Conservation (phyloP, 1,140 invertebrate genomes). For the Pogonus chalceus region DNA sequence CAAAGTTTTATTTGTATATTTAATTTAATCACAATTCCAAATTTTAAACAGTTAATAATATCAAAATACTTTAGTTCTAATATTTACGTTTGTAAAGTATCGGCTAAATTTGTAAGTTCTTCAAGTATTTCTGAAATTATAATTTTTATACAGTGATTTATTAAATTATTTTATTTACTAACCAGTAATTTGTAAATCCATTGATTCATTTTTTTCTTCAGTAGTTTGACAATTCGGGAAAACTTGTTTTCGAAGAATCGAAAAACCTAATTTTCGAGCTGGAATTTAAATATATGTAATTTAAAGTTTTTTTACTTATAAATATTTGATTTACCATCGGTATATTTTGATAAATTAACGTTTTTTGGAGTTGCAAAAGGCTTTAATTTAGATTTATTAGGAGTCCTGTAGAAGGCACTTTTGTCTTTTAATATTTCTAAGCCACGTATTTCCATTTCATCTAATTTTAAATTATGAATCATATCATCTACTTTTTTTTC, state of each 20-base stretch:
- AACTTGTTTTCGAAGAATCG: neutral
- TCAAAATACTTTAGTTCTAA: no score
- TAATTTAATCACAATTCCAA: no score
- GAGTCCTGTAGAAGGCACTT: neutral
- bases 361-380: neutral
- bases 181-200: neutral
- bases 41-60: no score
- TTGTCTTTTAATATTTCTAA: neutral
- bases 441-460: neutral
- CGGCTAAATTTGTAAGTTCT: neutral
- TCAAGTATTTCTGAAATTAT: neutral
- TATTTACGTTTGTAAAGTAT: no score
- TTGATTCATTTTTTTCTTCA: neutral
- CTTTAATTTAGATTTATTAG: neutral
- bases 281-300: neutral
- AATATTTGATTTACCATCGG: neutral
- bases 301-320: neutral
- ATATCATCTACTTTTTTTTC: no score
- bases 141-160: neutral
- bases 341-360: neutral
- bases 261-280: neutral
- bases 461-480: neutral
- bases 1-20: no score
- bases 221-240: neutral
- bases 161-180: neutral